Evolutionary conservation across 1,140 invertebrate species (phyloP), one percentile per base, ranked within the genome.

Genomic region (Diachasmimorpha longicaudata): DNA sequence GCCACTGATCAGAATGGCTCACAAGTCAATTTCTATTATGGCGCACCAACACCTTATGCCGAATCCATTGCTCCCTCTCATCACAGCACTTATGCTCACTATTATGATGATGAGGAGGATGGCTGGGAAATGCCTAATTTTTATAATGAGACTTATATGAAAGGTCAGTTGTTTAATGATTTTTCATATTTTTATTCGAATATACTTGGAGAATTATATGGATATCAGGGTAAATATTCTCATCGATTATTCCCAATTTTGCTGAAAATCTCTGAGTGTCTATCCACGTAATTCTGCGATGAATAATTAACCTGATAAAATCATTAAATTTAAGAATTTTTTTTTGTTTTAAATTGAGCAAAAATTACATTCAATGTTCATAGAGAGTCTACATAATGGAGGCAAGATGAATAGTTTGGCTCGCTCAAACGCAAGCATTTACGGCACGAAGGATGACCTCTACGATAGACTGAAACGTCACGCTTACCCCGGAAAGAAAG

Each of bases 101-200:
- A 98, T 86, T 98, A 98, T 81, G 93, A 94, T 80, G 95, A 97
- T 80, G 97, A 98, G 84, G 97, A 98, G 85, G 96, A 97, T 79
- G 96, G 96, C 13, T 98, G 96, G 96, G 96, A 98, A 85, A 98
- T 98, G 96, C 96, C 97, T 0, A 98, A 98, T 87, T 98, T 98
- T 86, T 98, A 98, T 87, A 98, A 98, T 87, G 96, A 98, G 90
- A 97, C 96, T 16, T 98, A 97, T 82, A 97, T 97, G 96, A 98
- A 97, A 91, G 92, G 92, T 92, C 83, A 81, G 78, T 79, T 78
- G 9, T 31, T 31, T 52, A 10, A 68, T 72, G 14, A 71, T 71
- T 71, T 6, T 71, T 19, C 25, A 48, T 48, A 2, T 23, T 39
- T 71, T 44, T 6, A 6, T 3, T 31, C 2, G 6, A 3, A 6